Percentiles rank a stretch among this genome's conserved stretches.
Conservation (phyloP, 2,888 invertebrate genomes). For the Endotricha flammealis region DNA sequence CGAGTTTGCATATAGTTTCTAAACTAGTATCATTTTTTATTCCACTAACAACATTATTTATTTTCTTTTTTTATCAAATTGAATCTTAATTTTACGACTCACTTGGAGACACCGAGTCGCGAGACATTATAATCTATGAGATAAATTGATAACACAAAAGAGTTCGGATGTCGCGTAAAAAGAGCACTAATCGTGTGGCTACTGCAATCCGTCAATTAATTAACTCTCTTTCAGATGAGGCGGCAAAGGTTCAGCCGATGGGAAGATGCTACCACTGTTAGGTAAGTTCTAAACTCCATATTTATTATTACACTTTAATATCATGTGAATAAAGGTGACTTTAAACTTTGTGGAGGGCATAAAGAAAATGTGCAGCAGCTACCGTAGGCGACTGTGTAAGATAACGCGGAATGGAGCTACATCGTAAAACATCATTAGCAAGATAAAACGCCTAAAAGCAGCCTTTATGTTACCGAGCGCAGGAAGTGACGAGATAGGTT, state of each 20-base stretch:
- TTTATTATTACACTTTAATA: conserved; percentile 29
- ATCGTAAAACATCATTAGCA: conserved; percentile 76
- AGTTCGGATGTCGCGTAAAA: conserved; percentile 56
- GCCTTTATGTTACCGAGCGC: conserved; percentile 48
- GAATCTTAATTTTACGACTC: conserved; percentile 13
- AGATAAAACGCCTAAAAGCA: conserved; percentile 68
- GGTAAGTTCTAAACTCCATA: conserved; percentile 1
- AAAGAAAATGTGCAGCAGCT: conserved; percentile 45
- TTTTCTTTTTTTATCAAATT: conserved; percentile 4
- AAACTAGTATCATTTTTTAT: too few species aligned
- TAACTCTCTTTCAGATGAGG: conserved; percentile 56
- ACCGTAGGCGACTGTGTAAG: conserved; percentile 62
- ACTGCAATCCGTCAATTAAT: conserved; percentile 71
- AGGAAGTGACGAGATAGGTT: conserved; percentile 52
- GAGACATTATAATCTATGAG: conserved; percentile 30
- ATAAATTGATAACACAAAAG: conserved; percentile 54
- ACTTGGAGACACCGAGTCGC: conserved; percentile 14
- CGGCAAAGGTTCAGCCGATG: conserved; percentile 55
- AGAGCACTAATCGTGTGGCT: conserved; percentile 49
- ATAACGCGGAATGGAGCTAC: conserved; percentile 56
- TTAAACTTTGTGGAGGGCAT: conserved; percentile 16
- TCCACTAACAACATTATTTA: too few species aligned
- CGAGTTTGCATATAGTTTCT: too few species aligned
- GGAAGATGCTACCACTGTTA: conserved; percentile 40
- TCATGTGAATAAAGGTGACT: conserved; percentile 30